Evolutionary conservation across 2,113 vertebrate genomes (phyloP).

Genomic region (Bujurquina vittata): DNA sequence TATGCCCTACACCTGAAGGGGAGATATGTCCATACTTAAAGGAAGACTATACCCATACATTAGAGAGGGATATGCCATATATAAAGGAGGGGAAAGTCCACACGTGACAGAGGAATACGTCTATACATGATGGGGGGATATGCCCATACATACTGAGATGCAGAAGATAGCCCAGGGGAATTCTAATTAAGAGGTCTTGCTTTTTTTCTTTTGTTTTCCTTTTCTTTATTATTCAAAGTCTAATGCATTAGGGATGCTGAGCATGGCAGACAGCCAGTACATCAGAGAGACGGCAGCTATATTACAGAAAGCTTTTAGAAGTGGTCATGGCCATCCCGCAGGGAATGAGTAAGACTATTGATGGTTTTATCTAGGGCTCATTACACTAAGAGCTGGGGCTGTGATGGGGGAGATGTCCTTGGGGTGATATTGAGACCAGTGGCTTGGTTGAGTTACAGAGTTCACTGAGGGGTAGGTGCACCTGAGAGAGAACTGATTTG

Average conservation of each 20-base stretch:
- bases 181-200: conserved; percentile 39
- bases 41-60: too few relatives aligned
- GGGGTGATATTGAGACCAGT: conserved; percentile 70
- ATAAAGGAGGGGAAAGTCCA: too few relatives aligned
- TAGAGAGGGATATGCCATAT: too few relatives aligned
- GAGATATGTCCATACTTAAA: too few relatives aligned
- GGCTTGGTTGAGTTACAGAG: conserved; percentile 32
- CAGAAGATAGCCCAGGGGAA: background rate
- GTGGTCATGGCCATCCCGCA: conserved; percentile 57
- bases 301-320: conserved; percentile 84
- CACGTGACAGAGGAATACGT: too few relatives aligned
- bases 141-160: background rate
- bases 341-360: conserved; percentile 76
- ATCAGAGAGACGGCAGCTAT: conserved; percentile 63
- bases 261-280: conserved; percentile 76
- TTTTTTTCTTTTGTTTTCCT: conserved; percentile 6
- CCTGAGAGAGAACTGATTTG: background rate
- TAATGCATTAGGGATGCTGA: conserved; percentile 53
- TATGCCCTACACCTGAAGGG: too few relatives aligned
- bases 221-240: conserved; percentile 46
- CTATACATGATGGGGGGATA: background rate
- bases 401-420: conserved; percentile 76
- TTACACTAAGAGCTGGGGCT: conserved; percentile 81
- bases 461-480: background rate
- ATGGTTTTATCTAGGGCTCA: conserved; percentile 82